Evolutionary conservation across 2,888 invertebrate genomes (phyloP), one percentile per base, ranked within the genome.

Genomic region (Glaucopsyche alexis): DNA sequence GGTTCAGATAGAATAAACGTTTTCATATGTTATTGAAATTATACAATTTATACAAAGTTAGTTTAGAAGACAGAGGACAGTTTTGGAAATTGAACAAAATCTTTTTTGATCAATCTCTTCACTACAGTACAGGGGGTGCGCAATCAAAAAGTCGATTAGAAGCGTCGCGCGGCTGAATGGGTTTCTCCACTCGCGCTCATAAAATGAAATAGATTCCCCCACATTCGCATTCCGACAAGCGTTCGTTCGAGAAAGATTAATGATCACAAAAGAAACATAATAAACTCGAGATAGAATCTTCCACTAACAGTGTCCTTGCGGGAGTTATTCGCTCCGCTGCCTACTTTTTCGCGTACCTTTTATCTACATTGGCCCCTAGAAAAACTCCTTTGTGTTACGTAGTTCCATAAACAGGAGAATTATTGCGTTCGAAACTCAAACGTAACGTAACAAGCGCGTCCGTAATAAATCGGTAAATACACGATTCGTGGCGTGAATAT

Each of bases 231-330:
- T 92, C 93, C 92, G 93, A 93, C 93, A 92, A 92, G 92, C 93
- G 90, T 93, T 91, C 93, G 91, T 91, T 91, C 92, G 91, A 90
- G 91, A 92, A 92, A 93, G 93, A 93, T 93, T 93, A 93, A 93
- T 93, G 93, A 92, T 92, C 93, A 91, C 92, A 93, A 92, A 93
- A 92, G 91, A 91, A 93, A 93, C 92, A 92, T 92, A 93, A 93
- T 92, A 93, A 92, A 91, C 87, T 89, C 87, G 87, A 92, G 92
- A 93, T 93, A 91, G 90, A 89, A 93, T 93, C 92, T 92, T 83
- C 91, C 90, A 90, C 92, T 92, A 91, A 91, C 92, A 88, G 92
- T 91, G 92, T 93, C 92, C 91, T 92, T 92, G 92, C 83, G 92
- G 90, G 91, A 91, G 90, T 90, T 91, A 92, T 92, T 92, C 92